A percentile compares a stretch with the other conserved stretches of the same genome.
Evolutionary conservation across 2,888 invertebrate species (phyloP).

Genomic region (Dione juno): DNA sequence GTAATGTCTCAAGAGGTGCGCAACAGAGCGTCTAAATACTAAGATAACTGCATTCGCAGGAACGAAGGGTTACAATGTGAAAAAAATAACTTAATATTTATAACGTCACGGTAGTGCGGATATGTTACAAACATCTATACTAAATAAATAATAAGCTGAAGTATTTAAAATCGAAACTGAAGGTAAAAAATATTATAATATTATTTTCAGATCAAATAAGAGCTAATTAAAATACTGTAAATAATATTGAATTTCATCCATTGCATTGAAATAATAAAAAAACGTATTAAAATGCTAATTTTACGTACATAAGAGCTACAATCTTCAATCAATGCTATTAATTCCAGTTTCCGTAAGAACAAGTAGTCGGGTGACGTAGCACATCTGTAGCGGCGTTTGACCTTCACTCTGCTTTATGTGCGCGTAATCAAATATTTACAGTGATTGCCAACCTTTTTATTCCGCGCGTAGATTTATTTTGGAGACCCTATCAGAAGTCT

Average conservation of each 20-base stretch:
- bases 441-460: slow-evolving; percentile 45
- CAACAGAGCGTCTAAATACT: too few relatives aligned
- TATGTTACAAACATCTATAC: too few relatives aligned
- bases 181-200: too few relatives aligned
- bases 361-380: slow-evolving; percentile 17
- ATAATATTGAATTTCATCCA: not conserved
- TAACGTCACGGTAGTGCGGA: too few relatives aligned
- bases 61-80: too few relatives aligned
- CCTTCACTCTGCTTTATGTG: slow-evolving; percentile 44
- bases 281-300: slow-evolving; percentile 1
- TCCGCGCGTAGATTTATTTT: slow-evolving; percentile 9
- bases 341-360: slow-evolving; percentile 17
- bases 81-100: too few relatives aligned
- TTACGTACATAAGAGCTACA: not conserved
- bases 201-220: too few relatives aligned
- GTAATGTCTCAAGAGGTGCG: too few relatives aligned
- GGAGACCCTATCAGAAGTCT: not conserved
- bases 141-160: too few relatives aligned
- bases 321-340: slow-evolving; percentile 22
- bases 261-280: not conserved
- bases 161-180: too few relatives aligned
- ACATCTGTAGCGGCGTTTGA: slow-evolving; percentile 17
- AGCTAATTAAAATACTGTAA: not conserved
- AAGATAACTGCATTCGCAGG: too few relatives aligned
- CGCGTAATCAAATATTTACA: slow-evolving; percentile 46